Conservation (phyloP, 2,113 vertebrate genomes). For the Silurus glanis region DNA sequence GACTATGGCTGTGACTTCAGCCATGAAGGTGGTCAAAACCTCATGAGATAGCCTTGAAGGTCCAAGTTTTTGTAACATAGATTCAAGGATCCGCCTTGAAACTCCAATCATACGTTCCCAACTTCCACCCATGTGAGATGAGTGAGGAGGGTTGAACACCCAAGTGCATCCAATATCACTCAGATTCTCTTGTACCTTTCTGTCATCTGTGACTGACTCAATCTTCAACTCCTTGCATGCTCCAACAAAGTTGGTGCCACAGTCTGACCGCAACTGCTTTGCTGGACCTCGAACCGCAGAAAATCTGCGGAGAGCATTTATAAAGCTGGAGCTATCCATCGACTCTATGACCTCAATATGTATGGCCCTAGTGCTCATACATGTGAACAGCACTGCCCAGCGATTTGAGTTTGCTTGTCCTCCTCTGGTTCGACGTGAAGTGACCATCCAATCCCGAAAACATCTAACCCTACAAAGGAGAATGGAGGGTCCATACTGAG, state of each 20-base stretch:
- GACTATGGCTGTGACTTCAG: neutral
- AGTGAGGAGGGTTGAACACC: conserved; percentile 13
- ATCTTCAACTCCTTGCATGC: neutral
- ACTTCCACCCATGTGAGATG: conserved; percentile 11
- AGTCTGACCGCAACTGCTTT: too few relatives aligned
- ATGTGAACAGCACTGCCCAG: neutral
- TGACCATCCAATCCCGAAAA: neutral
- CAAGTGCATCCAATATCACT: neutral
- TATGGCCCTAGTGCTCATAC: neutral
- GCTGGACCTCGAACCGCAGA: neutral
- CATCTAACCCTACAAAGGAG: neutral
- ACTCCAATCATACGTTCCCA: conserved; percentile 18
- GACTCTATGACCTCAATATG: too few relatives aligned
- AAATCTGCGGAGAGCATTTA: neutral
- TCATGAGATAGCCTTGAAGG: neutral
- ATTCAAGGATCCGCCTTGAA: neutral
- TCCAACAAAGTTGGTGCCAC: neutral
- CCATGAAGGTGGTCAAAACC: neutral
- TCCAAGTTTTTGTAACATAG: neutral
- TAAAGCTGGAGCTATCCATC: neutral
- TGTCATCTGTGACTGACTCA: neutral
- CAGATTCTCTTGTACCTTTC: neutral
- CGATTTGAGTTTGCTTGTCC: neutral
- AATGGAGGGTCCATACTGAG: neutral
- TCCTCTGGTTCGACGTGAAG: neutral